These are phyloP conservation scores for Caenorhabditis doughertyi DNA, from an alignment of 2,888 invertebrate genomes.

Conservation along the genomic window DNA sequence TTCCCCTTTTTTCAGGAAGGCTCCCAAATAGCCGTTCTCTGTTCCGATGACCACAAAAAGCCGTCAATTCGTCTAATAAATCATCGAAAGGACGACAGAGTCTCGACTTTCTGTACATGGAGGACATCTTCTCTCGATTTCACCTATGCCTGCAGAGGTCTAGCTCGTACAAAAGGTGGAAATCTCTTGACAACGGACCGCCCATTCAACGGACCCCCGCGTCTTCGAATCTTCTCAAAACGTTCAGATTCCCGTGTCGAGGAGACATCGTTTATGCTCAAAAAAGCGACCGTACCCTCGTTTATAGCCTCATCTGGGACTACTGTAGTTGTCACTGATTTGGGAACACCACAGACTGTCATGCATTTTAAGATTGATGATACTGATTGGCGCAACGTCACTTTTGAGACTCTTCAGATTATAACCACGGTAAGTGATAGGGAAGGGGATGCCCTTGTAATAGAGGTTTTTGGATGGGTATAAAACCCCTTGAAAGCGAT, in stretches of 20 bases:
- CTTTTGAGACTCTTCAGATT: not conserved
- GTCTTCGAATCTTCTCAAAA: conserved; percentile 30
- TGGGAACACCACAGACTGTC: conserved; percentile 38
- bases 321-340: conserved; percentile 51
- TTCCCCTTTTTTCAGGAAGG: conserved; percentile 63
- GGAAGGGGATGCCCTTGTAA: too few species aligned
- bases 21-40: conserved; percentile 51
- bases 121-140: conserved; percentile 17
- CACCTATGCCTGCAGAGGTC: conserved; percentile 3
- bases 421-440: conserved; percentile 1
- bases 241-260: not conserved
- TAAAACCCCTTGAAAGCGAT: too few species aligned
- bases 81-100: not conserved
- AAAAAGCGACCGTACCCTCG: conserved; percentile 11
- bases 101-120: conserved; percentile 14
- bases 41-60: conserved; percentile 11
- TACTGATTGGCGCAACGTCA: conserved; percentile 11
- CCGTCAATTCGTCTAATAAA: conserved; percentile 10
- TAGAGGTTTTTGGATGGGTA: too few species aligned
- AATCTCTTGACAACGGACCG: conserved; percentile 45
- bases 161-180: conserved; percentile 36
- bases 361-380: conserved; percentile 30
- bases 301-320: conserved; percentile 40
- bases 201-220: not conserved
- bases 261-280: conserved; percentile 14